A percentile compares a stretch with the other conserved stretches of the same genome.
Evolutionary conservation across 2,888 invertebrate genomes (phyloP).

Genomic region (Xanthostigma xanthostigma): DNA sequence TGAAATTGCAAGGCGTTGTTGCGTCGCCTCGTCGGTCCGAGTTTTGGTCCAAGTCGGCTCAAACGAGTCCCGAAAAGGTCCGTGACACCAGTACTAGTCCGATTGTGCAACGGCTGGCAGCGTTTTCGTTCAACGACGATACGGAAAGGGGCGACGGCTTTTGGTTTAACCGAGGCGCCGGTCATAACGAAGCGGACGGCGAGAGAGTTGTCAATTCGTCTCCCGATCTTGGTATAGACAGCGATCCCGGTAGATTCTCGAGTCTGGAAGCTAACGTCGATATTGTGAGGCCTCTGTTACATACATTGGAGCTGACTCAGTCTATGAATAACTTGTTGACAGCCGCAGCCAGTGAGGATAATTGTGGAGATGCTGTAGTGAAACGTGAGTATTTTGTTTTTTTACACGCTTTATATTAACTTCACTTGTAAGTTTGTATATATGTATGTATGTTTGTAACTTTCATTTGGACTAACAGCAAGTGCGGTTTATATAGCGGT

Average conservation of each 20-base stretch:
- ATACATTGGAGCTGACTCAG: conserved; percentile 30
- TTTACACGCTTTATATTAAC: too few species aligned
- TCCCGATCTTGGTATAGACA: conserved; percentile 82
- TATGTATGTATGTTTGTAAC: too few species aligned
- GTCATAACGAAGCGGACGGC: conserved; percentile 14
- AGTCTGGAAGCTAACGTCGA: conserved; percentile 43
- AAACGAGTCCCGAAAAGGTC: conserved; percentile 13
- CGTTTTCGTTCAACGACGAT: background rate
- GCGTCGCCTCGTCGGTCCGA: conserved; percentile 8
- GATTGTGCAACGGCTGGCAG: conserved; percentile 3
- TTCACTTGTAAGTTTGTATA: too few species aligned
- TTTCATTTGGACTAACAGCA: too few species aligned
- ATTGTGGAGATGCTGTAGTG: conserved; percentile 20
- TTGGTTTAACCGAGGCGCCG: conserved; percentile 4
- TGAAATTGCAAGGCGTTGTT: conserved; percentile 16
- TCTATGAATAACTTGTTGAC: conserved; percentile 27
- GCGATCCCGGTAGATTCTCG: conserved; percentile 52
- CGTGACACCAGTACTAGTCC: conserved; percentile 10
- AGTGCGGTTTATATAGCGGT: too few species aligned
- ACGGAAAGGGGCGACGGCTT: background rate
- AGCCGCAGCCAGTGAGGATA: conserved; percentile 17
- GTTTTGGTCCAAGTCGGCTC: conserved; percentile 11
- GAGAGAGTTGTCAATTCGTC: conserved; percentile 40
- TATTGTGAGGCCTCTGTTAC: conserved; percentile 26
- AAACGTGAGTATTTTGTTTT: conserved; percentile 15